A percentile compares a stretch with the other conserved stretches of the same genome.
phyloP scores from a whole-genome alignment of 2,113 vertebrate genomes.

The Sceloporus tristichus region DNA sequence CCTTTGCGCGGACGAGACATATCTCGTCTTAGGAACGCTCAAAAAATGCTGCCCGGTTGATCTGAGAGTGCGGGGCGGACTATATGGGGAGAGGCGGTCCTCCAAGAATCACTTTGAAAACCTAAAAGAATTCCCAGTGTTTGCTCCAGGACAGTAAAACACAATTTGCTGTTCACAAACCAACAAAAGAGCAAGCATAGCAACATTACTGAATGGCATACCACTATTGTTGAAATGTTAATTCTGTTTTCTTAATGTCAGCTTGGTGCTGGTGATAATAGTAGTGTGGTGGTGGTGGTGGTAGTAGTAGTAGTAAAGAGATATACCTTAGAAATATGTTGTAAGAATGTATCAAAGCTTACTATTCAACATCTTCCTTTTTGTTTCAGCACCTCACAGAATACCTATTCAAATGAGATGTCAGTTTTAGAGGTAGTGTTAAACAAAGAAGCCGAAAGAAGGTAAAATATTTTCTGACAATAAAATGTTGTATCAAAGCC shows the following conservation, averaged over 20 bases:
- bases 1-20: no score
- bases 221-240: not conserved
- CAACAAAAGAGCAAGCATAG: not conserved
- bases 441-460: conserved; percentile 57
- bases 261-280: not conserved
- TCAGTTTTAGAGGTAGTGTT: conserved; percentile 42
- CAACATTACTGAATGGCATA: no score
- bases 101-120: not conserved
- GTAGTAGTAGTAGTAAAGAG: not conserved
- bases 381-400: conserved; percentile 35
- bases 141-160: not conserved
- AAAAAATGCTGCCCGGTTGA: no score
- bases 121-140: not conserved
- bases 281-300: not conserved
- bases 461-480: conserved; percentile 56
- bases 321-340: not conserved
- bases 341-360: not conserved
- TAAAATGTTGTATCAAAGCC: not conserved
- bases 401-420: conserved; percentile 50
- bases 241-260: no score
- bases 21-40: no score
- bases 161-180: not conserved
- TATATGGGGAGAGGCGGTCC: no score
- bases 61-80: no score
- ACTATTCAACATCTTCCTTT: not conserved